Percentiles rank a stretch among this genome's conserved stretches.
These are phyloP conservation scores for Heliothis virescens DNA, from an alignment of 1,140 invertebrate genomes.

Conservation along the genomic window DNA sequence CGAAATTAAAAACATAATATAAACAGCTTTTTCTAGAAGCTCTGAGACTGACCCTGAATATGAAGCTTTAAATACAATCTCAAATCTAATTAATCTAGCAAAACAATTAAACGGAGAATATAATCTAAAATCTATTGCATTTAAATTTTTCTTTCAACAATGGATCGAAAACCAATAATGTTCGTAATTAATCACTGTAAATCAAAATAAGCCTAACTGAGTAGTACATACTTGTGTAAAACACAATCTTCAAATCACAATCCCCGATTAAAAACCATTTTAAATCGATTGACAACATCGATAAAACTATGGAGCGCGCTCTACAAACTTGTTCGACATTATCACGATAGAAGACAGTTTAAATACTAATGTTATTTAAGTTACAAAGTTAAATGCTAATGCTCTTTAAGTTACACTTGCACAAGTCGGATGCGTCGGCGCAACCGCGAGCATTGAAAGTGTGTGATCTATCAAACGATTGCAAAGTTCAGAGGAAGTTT, in stretches of 20 bases:
- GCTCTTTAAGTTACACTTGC: background rate
- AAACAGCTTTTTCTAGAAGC: too few species aligned
- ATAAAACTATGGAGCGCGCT: background rate
- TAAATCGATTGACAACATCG: constrained; percentile 8
- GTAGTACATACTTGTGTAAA: background rate
- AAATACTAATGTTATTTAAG: background rate
- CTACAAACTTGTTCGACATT: constrained; percentile 2
- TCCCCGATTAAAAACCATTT: background rate
- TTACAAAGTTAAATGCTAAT: background rate
- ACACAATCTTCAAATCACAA: background rate
- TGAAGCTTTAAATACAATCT: too few species aligned
- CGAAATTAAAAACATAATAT: too few species aligned
- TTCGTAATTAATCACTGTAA: too few species aligned
- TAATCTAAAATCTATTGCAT: too few species aligned
- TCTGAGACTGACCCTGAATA: too few species aligned
- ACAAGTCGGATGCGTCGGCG: background rate
- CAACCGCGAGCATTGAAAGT: background rate
- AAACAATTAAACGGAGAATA: too few species aligned
- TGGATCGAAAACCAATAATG: too few species aligned
- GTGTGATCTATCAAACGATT: constrained; percentile 6
- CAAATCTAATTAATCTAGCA: too few species aligned
- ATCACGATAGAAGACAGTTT: constrained; percentile 28
- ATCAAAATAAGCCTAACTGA: too few species aligned
- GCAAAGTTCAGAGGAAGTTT: constrained; percentile 4
- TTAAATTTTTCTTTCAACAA: too few species aligned